These are phyloP conservation scores for Gymnoscopelus braueri DNA, from an alignment of 2,797 vertebrate genomes.

Conservation along the genomic window DNA sequence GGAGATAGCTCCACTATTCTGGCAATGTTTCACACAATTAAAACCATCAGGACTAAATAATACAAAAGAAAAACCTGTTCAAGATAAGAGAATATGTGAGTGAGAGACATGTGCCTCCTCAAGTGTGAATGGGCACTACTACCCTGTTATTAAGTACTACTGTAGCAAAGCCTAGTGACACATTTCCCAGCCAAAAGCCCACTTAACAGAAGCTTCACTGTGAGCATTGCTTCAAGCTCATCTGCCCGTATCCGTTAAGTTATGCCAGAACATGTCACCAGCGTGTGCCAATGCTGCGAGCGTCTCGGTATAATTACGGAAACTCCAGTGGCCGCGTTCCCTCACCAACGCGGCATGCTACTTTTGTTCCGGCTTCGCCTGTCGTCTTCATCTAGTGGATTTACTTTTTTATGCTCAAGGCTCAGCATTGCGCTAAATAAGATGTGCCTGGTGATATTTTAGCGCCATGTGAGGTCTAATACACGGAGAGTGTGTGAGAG, in stretches of 20 bases:
- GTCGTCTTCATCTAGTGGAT: slow-evolving; percentile 47
- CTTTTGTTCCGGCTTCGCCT: slow-evolving; percentile 12
- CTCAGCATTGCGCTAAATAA: slow-evolving; percentile 43
- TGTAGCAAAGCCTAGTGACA: background rate
- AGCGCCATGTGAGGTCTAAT: slow-evolving; percentile 30
- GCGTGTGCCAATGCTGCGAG: slow-evolving; percentile 25
- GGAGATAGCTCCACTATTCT: too few species aligned
- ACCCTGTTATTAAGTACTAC: background rate
- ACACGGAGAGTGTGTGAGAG: slow-evolving; percentile 30
- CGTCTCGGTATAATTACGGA: slow-evolving; percentile 46
- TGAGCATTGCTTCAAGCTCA: too few species aligned
- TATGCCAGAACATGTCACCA: slow-evolving; percentile 20
- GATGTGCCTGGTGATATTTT: slow-evolving; percentile 37
- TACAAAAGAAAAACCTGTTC: too few species aligned
- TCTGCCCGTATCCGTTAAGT: background rate
- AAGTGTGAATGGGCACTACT: background rate
- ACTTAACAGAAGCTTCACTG: background rate
- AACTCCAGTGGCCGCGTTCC: slow-evolving; percentile 20
- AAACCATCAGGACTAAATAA: too few species aligned
- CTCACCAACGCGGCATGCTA: slow-evolving; percentile 9
- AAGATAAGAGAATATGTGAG: too few species aligned
- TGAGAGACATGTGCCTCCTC: background rate
- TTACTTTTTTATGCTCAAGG: slow-evolving; percentile 36
- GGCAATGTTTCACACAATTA: too few species aligned
- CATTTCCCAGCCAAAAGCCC: background rate